Conservation (phyloP, 2,888 invertebrate genomes). For the Torymus tubicola region DNA sequence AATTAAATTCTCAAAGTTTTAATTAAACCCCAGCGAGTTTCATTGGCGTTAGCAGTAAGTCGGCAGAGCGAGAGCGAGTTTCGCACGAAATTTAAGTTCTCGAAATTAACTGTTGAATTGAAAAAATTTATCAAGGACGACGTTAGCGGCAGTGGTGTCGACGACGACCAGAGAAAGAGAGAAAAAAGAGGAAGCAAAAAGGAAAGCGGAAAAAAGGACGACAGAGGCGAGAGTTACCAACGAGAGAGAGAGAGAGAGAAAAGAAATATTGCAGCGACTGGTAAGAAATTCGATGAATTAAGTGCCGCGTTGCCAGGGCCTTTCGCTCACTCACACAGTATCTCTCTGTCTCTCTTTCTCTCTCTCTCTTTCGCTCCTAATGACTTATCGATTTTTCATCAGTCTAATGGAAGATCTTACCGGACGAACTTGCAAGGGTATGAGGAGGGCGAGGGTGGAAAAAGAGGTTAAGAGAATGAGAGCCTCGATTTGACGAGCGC, state of each 20-base stretch:
- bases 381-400: slow-evolving; percentile 59
- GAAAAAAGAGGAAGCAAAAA: background rate
- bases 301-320: slow-evolving; percentile 30
- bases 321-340: background rate
- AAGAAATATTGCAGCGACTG: slow-evolving; percentile 23
- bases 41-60: slow-evolving; percentile 45
- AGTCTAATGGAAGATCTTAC: slow-evolving; percentile 56
- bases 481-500: slow-evolving; percentile 47
- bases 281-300: slow-evolving; percentile 51
- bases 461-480: slow-evolving; percentile 54
- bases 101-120: slow-evolving; percentile 51
- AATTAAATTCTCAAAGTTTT: slow-evolving; percentile 65
- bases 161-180: background rate
- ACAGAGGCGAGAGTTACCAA: too few relatives aligned
- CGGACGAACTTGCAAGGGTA: slow-evolving; percentile 20
- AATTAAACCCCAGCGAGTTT: slow-evolving; percentile 61
- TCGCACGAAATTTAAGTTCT: slow-evolving; percentile 50
- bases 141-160: too few relatives aligned
- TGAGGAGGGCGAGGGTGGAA: slow-evolving; percentile 20
- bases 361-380: slow-evolving; percentile 38
- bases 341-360: slow-evolving; percentile 9
- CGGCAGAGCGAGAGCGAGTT: slow-evolving; percentile 26
- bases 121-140: slow-evolving; percentile 43
- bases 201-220: background rate
- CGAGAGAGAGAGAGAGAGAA: slow-evolving; percentile 1